phyloP scores from a whole-genome alignment of 2,888 invertebrate genomes.

The Euzophera pinguis region DNA sequence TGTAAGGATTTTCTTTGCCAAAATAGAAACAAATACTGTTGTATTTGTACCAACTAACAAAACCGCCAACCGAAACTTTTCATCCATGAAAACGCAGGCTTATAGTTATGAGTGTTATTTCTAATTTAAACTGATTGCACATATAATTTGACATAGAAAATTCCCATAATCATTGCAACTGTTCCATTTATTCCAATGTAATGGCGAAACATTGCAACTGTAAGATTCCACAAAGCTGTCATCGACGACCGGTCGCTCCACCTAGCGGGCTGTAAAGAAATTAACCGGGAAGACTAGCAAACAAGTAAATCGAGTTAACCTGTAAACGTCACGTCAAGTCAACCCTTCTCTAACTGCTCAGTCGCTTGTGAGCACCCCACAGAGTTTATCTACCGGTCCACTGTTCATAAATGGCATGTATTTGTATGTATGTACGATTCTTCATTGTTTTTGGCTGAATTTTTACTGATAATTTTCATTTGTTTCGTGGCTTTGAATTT shows the following conservation, averaged over 20 bases:
- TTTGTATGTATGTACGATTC: not conserved
- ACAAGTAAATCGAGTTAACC: constrained; percentile 65
- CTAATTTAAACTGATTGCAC: too few species aligned
- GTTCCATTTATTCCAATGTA: too few species aligned
- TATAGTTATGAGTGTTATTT: too few species aligned
- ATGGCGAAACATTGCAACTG: too few species aligned
- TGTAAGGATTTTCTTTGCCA: too few species aligned
- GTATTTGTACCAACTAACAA: too few species aligned
- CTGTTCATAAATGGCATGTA: not conserved
- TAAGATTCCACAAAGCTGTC: constrained; percentile 21
- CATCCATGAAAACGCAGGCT: too few species aligned
- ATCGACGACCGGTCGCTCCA: constrained; percentile 23
- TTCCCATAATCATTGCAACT: too few species aligned
- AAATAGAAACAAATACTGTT: too few species aligned
- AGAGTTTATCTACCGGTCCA: constrained; percentile 11
- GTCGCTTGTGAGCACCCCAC: constrained; percentile 12
- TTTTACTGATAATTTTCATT: not conserved
- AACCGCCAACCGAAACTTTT: too few species aligned
- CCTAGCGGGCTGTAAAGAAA: constrained; percentile 35
- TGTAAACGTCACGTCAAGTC: constrained; percentile 59
- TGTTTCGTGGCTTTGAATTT: not conserved
- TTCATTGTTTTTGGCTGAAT: not conserved
- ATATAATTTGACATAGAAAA: too few species aligned
- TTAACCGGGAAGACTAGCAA: constrained; percentile 43
- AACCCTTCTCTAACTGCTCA: constrained; percentile 42